These are phyloP conservation scores for Sterrhoptilus dennistouni DNA, from an alignment of 2,113 vertebrate genomes.

Conservation along the genomic window DNA sequence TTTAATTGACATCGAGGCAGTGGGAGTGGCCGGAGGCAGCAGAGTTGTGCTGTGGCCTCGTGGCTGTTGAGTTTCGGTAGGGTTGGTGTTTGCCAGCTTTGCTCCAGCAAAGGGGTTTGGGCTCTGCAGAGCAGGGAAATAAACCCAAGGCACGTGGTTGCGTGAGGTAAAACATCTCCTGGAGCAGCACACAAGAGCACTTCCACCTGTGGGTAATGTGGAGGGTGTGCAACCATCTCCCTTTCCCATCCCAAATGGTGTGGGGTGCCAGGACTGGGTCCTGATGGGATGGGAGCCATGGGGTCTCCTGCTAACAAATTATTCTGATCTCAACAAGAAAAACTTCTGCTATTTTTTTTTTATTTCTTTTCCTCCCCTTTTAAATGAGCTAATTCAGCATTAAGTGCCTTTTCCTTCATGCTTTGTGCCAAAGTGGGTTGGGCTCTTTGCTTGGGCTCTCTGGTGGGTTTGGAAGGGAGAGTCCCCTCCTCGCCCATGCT, in stretches of 20 bases:
- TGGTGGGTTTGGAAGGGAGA: neutral
- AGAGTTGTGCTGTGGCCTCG: neutral
- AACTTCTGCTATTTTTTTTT: neutral
- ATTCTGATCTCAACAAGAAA: neutral
- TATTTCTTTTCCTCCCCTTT: neutral
- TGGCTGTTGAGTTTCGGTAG: neutral
- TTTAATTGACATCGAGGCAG: neutral
- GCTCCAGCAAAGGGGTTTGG: neutral
- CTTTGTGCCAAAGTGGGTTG: neutral
- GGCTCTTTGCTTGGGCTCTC: neutral
- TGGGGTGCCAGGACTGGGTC: neutral
- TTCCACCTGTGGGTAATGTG: neutral
- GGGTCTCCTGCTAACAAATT: neutral
- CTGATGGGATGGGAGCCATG: accelerated
- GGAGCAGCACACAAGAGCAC: neutral
- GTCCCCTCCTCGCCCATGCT: neutral
- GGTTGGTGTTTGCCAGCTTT: accelerated
- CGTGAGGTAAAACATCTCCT: neutral
- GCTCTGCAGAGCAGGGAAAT: neutral
- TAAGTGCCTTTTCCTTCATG: neutral
- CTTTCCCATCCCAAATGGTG: accelerated
- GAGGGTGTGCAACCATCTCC: neutral
- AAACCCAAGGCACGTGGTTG: neutral
- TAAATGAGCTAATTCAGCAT: neutral
- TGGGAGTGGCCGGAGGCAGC: neutral